These are phyloP conservation scores for Lycaena phlaeas DNA, from an alignment of 2,888 invertebrate species.

Conservation along the genomic window DNA sequence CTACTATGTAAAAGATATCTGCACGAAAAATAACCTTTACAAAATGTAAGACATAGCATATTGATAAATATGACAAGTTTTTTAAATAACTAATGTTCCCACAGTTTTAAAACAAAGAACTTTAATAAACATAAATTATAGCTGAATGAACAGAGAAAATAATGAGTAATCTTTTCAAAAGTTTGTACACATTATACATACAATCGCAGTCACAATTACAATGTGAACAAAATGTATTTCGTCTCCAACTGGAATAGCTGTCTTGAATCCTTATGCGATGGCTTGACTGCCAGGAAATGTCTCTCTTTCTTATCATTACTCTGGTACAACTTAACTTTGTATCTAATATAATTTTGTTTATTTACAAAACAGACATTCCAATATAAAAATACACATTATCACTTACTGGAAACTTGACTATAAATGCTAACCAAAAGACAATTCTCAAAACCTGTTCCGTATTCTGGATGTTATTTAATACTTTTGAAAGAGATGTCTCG, in stretches of 20 bases:
- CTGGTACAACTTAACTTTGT: not conserved
- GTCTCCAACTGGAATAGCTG: conserved; percentile 47
- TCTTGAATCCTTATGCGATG: conserved; percentile 52
- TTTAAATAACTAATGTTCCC: too few relatives aligned
- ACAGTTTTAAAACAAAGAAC: too few relatives aligned
- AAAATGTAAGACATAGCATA: too few relatives aligned
- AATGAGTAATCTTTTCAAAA: too few relatives aligned
- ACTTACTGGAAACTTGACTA: conserved; percentile 27
- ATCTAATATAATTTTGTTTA: too few relatives aligned
- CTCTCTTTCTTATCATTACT: conserved; percentile 60
- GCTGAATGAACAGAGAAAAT: too few relatives aligned
- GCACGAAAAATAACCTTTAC: too few relatives aligned
- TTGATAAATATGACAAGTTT: too few relatives aligned
- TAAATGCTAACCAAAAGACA: conserved; percentile 35
- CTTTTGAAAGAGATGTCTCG: conserved; percentile 22
- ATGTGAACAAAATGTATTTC: conserved; percentile 48
- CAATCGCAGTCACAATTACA: conserved; percentile 59
- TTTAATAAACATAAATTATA: too few relatives aligned
- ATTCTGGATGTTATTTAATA: conserved; percentile 32
- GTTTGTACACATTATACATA: too few relatives aligned
- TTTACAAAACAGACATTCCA: too few relatives aligned
- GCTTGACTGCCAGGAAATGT: conserved; percentile 57
- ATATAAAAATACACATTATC: conserved; percentile 21
- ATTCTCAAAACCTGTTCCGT: conserved; percentile 41
- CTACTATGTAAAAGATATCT: too few relatives aligned